A percentile compares a stretch with the other conserved stretches of the same genome.
phyloP scores from a whole-genome alignment of 1,140 invertebrate genomes.

The Muscidifurax raptorellus region DNA sequence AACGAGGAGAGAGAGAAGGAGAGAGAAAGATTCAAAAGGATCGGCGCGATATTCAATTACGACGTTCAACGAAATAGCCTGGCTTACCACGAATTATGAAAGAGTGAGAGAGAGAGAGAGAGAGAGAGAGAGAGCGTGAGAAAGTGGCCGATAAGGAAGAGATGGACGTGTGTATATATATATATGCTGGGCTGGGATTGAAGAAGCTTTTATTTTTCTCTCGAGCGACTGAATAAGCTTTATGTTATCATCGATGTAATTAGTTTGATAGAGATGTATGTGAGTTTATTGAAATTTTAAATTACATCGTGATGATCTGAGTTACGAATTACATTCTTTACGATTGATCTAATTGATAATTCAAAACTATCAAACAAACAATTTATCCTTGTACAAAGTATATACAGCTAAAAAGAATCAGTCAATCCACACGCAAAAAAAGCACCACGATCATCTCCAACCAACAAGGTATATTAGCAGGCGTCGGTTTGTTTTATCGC shows the following conservation, averaged over 20 bases:
- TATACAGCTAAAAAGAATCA: too few species aligned
- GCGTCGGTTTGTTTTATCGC: too few species aligned
- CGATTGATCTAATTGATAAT: too few species aligned
- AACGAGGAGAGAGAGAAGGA: not conserved
- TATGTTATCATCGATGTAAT: not conserved
- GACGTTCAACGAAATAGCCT: not conserved
- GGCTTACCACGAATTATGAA: constrained; percentile 5
- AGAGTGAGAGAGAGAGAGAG: not conserved
- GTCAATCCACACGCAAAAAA: too few species aligned
- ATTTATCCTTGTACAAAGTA: too few species aligned
- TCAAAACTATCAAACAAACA: too few species aligned
- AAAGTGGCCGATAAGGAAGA: not conserved
- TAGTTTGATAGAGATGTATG: not conserved
- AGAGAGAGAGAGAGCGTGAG: not conserved
- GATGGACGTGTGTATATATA: not conserved
- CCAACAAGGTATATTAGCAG: too few species aligned
- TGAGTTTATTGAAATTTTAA: too few species aligned
- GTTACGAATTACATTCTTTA: too few species aligned
- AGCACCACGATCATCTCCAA: too few species aligned
- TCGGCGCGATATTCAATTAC: constrained; percentile 32
- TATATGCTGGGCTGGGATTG: not conserved
- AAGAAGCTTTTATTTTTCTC: not conserved
- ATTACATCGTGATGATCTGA: too few species aligned
- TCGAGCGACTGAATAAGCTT: not conserved
- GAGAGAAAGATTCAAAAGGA: not conserved